These are phyloP conservation scores for Oryzias melastigma DNA, from an alignment of 2,113 vertebrate species.

Conservation along the genomic window DNA sequence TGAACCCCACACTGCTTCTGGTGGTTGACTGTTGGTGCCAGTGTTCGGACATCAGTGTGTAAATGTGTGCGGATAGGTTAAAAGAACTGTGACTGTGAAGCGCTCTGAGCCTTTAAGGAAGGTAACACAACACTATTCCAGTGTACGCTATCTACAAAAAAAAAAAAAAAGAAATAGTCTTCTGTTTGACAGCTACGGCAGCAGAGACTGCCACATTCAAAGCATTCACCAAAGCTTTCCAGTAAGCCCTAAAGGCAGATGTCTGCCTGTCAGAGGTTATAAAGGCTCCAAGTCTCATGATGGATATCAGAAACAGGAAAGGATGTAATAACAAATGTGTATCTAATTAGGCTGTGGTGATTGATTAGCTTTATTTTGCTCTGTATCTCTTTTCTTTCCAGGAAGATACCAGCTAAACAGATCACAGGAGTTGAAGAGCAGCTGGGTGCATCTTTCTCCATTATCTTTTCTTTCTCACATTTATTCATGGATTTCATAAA, in stretches of 20 bases:
- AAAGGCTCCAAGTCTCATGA: not conserved
- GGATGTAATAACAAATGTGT: constrained; percentile 3
- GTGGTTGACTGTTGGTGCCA: too few species aligned
- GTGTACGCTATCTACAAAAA: too few species aligned
- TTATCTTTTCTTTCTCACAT: not conserved
- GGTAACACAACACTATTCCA: too few species aligned
- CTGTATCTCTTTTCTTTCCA: not conserved
- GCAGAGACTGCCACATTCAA: not conserved
- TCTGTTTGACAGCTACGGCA: not conserved
- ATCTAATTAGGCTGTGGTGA: not conserved
- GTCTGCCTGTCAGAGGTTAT: constrained; percentile 11
- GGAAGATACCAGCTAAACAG: not conserved
- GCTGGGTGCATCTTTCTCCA: not conserved
- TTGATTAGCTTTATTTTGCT: not conserved
- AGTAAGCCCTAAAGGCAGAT: not conserved
- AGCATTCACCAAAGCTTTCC: constrained; percentile 5
- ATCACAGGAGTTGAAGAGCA: not conserved
- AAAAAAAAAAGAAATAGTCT: too few species aligned
- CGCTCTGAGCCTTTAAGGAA: too few species aligned
- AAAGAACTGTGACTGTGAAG: too few species aligned
- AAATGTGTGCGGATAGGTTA: too few species aligned
- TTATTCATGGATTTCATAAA: too few species aligned
- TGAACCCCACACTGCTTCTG: too few species aligned
- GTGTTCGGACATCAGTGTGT: too few species aligned
- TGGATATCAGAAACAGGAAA: constrained; percentile 8